Evolutionary conservation across 2,113 vertebrate genomes (phyloP), one percentile per base, ranked within the genome.

Genomic region (Clarias gariepinus): DNA sequence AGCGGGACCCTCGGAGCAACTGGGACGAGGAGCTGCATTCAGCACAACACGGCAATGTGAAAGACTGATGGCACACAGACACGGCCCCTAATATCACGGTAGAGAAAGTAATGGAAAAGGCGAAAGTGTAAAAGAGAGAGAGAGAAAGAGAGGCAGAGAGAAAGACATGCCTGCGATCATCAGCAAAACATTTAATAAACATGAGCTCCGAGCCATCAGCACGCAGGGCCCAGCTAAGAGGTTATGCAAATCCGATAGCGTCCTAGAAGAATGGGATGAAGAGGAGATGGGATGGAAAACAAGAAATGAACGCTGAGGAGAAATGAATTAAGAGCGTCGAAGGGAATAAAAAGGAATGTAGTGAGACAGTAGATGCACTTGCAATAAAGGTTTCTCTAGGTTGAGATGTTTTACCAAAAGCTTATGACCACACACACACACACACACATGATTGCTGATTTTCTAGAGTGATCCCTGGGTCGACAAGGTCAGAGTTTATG

Each of bases 11-110:
- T 90, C 90, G 84, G 91, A 91, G 80, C 69, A 53, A 88, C 85
- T 91, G 91, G 93, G 93, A 91, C 89, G 83, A 91, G 93, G 92
- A 87, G 90, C 93, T 90, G 91, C 92, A 94, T 92, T 93, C 94
- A 95, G 93, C 92, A 92, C 92, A 92, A 93, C 93, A 93, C 93
- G 90, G 92, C 92, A 92, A 83, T 93, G 93, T 93, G 93, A 94
- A 60, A 94, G 93, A 94, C 90, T 94, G 94, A 94, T 93, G 89
- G 93, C 91, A 90, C 93, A 94, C 93, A 94, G 94, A 93, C 93
- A 91, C 93, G 93, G 92, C 89, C 90, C 92, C 93, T 94, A 94
- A 94, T 94, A 92, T 91, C 87, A 89, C 92, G 78, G n/a, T 89
- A 91, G 92, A 92, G 90, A 91, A 64, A 89, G 85, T 86, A 85